A percentile compares a stretch with the other conserved stretches of the same genome.
phyloP scores from a whole-genome alignment of 2,888 invertebrate species.

The Agonum fuliginosum region DNA sequence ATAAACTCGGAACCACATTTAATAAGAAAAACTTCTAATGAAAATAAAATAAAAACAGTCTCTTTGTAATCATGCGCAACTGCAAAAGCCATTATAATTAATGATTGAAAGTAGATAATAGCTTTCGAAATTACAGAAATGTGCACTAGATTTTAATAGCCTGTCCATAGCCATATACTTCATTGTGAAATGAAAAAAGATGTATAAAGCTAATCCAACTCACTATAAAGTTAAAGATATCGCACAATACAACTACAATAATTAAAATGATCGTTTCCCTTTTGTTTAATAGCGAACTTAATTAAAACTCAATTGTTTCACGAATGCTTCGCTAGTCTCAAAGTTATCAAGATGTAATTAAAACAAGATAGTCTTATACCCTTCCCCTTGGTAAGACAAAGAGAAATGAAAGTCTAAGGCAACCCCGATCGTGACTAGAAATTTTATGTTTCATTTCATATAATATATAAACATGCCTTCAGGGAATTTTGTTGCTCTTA shows the following conservation, averaged over 20 bases:
- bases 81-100: not conserved
- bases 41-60: too few species aligned
- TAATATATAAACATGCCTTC: constrained; percentile 18
- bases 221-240: not conserved
- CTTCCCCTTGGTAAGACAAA: not conserved
- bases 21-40: not conserved
- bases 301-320: constrained; percentile 49
- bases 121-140: not conserved
- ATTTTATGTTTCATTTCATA: constrained; percentile 43
- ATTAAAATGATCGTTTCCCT: constrained; percentile 51
- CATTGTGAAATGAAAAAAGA: not conserved
- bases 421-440: constrained; percentile 25
- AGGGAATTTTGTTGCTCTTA: constrained; percentile 31
- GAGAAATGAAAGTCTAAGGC: not conserved
- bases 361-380: constrained; percentile 2
- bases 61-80: not conserved
- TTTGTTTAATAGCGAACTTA: constrained; percentile 48
- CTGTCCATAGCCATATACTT: not conserved
- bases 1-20: too few species aligned
- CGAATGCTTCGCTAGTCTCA: constrained; percentile 33
- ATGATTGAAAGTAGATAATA: not conserved
- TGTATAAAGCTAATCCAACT: not conserved
- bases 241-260: constrained; percentile 12
- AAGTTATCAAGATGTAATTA: constrained; percentile 47
- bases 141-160: not conserved